Evolutionary conservation across 2,888 invertebrate genomes (phyloP), one percentile per base, ranked within the genome.

Genomic region (Erannis defoliaria): DNA sequence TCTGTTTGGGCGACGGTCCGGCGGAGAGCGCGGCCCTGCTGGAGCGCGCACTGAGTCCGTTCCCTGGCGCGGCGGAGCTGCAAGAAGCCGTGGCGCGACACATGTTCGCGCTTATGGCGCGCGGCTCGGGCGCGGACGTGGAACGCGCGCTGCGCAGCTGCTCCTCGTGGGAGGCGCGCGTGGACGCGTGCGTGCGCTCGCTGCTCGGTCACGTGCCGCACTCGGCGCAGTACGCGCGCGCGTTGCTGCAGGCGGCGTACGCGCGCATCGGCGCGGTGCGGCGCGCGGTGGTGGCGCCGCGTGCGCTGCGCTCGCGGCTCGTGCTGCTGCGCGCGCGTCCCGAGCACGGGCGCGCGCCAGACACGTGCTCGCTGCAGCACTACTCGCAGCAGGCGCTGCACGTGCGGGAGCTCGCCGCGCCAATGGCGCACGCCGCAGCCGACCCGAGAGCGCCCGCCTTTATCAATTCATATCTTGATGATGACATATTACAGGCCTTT

Each of bases 141-240:
- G 71, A 78, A 5, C 38, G 61, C 6, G 60, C 57, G 5, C 48
- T 74, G 9, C 14, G 57, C 4, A 64, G 62, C 4, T 63, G 62
- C 0, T 50, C 54, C 0, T 40, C 78, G 0, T 82, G 81, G 80
- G 38, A 65, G 0, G 72, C 74, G 14, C 80, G 80, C 40, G 63
- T 82, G 2, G 76, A 80, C 2, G 62, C 61, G n/a, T 77, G 80
- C 57, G 78, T 86, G 9, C 74, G 77, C 12, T 67, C 68, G 8
- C 62, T 88, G 9, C 66, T 79, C 2, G 86, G 85, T 1, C 75
- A 70, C n/a, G 81, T 84, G 1, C 46, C 80, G 0, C 78, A 85
- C 60, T 84, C 89, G 3, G 74, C 77, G n/a, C 86, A 88, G 61
- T 89, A 88, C 60, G 78, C 80, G 1, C 73, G 79, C 8, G 67